Conservation (phyloP, 2,888 invertebrate genomes). For the Augiades crinisus region DNA sequence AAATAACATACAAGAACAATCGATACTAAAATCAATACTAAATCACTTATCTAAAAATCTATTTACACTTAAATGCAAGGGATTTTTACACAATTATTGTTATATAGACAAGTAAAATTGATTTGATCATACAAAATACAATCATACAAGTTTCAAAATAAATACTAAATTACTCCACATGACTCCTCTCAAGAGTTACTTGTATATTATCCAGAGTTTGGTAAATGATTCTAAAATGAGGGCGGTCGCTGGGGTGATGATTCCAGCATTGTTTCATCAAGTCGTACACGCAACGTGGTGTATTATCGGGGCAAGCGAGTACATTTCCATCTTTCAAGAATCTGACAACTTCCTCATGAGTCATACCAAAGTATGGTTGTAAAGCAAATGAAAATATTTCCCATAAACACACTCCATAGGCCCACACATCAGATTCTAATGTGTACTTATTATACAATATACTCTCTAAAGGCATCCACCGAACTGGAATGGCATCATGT, state of each 20-base stretch:
- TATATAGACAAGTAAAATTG: slow-evolving; percentile 32
- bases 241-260: slow-evolving; percentile 91
- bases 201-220: slow-evolving; percentile 88
- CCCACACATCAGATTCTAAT: slow-evolving; percentile 98
- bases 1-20: slow-evolving; percentile 16
- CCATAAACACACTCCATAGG: slow-evolving; percentile 97
- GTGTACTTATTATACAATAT: slow-evolving; percentile 98
- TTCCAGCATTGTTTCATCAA: slow-evolving; percentile 98
- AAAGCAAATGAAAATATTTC: slow-evolving; percentile 98
- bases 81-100: slow-evolving; percentile 30
- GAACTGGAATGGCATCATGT: slow-evolving; percentile 96
- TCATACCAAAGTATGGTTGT: slow-evolving; percentile 98
- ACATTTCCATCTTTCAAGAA: slow-evolving; percentile 97
- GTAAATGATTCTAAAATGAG: slow-evolving; percentile 91
- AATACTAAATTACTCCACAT: slow-evolving; percentile 52
- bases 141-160: slow-evolving; percentile 26
- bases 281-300: slow-evolving; percentile 92
- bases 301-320: slow-evolving; percentile 94
- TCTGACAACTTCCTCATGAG: slow-evolving; percentile 97
- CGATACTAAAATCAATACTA: background rate
- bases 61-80: slow-evolving; percentile 29
- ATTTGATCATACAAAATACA: slow-evolving; percentile 30
- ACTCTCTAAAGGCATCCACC: slow-evolving; percentile 99
- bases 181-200: slow-evolving; percentile 72
- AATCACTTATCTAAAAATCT: slow-evolving; percentile 14